These are phyloP conservation scores for Anoura caudifer DNA, from an alignment of 2,113 vertebrate species.

Conservation along the genomic window DNA sequence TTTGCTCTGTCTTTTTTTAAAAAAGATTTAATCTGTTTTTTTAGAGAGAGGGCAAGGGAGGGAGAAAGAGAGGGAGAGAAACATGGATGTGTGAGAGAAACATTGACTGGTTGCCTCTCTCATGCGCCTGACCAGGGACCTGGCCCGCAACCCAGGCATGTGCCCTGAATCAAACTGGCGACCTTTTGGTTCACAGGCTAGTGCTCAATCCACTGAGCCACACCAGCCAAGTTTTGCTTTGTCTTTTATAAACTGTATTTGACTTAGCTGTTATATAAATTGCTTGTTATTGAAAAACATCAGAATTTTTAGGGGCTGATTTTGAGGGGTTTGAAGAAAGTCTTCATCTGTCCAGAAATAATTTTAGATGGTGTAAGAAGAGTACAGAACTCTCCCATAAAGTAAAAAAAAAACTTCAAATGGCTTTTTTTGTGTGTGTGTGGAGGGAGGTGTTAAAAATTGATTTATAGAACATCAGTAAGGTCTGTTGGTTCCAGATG, in stretches of 20 bases:
- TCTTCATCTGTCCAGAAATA: neutral
- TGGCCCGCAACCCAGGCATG: no score
- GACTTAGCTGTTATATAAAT: neutral
- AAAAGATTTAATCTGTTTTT: no score
- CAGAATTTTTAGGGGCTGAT: neutral
- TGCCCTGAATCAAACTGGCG: no score
- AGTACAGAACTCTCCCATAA: neutral
- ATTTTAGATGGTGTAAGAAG: neutral
- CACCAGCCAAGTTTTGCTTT: neutral
- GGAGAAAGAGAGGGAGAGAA: no score
- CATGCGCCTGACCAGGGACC: no score
- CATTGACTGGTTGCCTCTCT: no score
- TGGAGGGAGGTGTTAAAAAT: neutral
- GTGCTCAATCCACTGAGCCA: no score
- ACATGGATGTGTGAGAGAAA: no score
- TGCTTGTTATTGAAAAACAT: neutral
- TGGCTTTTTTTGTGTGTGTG: neutral
- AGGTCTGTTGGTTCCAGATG: neutral
- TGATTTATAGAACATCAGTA: neutral
- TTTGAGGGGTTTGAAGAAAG: neutral
- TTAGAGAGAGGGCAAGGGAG: no score
- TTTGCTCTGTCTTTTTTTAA: neutral
- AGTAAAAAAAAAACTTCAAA: neutral
- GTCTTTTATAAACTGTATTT: neutral
- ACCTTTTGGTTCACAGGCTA: no score